These are phyloP conservation scores for Apocheima hispidaria DNA, from an alignment of 2,888 invertebrate species.

Conservation along the genomic window DNA sequence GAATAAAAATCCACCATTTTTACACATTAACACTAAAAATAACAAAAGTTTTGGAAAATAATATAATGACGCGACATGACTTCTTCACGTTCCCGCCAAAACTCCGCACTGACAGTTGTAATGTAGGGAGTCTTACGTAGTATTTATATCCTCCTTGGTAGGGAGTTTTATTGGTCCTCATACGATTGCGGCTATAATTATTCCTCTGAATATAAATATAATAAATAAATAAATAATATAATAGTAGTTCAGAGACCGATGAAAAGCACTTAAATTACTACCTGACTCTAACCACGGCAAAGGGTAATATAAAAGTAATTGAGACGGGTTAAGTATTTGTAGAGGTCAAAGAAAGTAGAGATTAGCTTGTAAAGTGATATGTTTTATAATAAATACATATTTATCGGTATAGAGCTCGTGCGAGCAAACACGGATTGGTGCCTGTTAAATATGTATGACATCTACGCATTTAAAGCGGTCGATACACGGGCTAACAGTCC, in stretches of 20 bases:
- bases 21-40: too few species aligned
- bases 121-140: too few species aligned
- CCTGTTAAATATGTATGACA: constrained; percentile 17
- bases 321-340: constrained; percentile 13
- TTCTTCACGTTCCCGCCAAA: too few species aligned
- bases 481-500: constrained; percentile 1
- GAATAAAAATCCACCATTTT: too few species aligned
- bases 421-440: constrained; percentile 16
- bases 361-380: constrained; percentile 20
- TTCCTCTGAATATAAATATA: too few species aligned
- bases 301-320: constrained; percentile 20
- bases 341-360: constrained; percentile 31
- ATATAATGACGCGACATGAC: too few species aligned
- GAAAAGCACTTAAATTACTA: constrained; percentile 12
- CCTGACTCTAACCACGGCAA: constrained; percentile 12
- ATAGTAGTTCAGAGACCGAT: neutral
- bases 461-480: neutral
- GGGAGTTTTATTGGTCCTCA: too few species aligned
- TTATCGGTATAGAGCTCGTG: constrained; percentile 19
- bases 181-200: too few species aligned
- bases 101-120: too few species aligned
- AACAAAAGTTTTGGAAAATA: too few species aligned
- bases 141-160: too few species aligned
- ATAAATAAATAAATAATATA: too few species aligned
- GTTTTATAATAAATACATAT: constrained; percentile 26